Conservation (phyloP, 2,797 vertebrate genomes). For the Podarcis lilfordi region DNA sequence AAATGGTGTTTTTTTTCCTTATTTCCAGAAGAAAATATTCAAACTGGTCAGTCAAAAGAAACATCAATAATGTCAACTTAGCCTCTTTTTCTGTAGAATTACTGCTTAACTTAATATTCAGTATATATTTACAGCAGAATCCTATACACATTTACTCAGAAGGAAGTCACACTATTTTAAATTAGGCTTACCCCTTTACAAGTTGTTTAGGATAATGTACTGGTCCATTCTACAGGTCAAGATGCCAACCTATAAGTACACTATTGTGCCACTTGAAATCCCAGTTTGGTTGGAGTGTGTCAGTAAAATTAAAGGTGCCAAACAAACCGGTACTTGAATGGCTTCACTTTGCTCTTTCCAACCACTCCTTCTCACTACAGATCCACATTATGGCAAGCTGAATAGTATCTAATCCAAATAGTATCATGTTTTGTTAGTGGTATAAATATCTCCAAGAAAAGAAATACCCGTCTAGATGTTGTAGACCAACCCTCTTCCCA, state of each 20-base stretch:
- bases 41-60: neutral
- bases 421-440: neutral
- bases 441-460: neutral
- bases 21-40: neutral
- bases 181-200: no score
- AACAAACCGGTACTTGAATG: neutral
- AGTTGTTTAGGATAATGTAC: neutral
- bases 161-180: neutral
- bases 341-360: neutral
- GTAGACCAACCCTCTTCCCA: neutral
- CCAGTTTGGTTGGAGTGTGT: neutral
- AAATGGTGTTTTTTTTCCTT: neutral
- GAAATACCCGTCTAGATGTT: conserved; percentile 16
- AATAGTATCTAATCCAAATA: neutral
- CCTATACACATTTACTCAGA: no score
- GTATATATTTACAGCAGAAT: neutral
- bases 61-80: neutral
- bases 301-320: neutral
- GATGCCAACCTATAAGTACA: neutral
- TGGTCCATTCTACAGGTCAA: neutral
- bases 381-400: neutral
- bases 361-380: no score
- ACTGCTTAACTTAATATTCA: neutral
- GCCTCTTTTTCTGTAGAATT: neutral
- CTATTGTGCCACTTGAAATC: neutral